These are phyloP conservation scores for Coendou prehensilis DNA, from an alignment of 2,797 vertebrate genomes.

Conservation along the genomic window DNA sequence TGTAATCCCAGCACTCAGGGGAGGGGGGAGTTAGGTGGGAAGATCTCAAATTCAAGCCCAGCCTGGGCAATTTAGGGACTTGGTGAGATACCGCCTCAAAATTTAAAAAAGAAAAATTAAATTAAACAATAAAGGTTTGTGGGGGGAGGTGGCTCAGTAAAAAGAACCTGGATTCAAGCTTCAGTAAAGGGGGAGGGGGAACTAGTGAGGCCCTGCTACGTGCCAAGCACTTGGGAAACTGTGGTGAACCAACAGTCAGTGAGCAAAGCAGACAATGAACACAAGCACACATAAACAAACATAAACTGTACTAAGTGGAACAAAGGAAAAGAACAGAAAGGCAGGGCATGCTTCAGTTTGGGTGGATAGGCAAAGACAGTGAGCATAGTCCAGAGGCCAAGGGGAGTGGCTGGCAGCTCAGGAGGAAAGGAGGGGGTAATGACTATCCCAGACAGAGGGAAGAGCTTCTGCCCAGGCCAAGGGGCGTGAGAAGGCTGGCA, in stretches of 20 bases:
- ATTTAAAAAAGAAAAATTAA: not conserved
- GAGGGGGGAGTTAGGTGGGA: not conserved
- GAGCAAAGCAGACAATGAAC: conserved; percentile 17
- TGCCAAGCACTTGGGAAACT: not conserved
- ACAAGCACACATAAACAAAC: not conserved
- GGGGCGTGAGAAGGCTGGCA: not conserved
- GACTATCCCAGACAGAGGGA: not conserved
- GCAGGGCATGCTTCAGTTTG: not conserved
- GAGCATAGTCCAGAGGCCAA: not conserved
- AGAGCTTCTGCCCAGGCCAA: not conserved
- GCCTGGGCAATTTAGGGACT: not conserved
- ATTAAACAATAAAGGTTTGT: not conserved
- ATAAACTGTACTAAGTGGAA: not conserved
- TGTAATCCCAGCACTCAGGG: not conserved
- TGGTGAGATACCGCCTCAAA: not conserved
- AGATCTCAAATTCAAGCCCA: not conserved
- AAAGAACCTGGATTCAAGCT: not conserved
- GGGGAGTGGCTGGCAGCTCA: not conserved
- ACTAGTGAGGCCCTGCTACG: not conserved
- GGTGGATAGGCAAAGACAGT: not conserved
- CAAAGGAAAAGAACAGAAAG: conserved; percentile 34
- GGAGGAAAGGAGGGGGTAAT: not conserved
- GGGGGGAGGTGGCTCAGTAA: not conserved
- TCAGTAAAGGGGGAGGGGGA: not conserved
- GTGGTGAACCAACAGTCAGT: not conserved